Evolutionary conservation across 2,797 vertebrate genomes (phyloP).

Genomic region (Xiphorhynchus erythropygius): DNA sequence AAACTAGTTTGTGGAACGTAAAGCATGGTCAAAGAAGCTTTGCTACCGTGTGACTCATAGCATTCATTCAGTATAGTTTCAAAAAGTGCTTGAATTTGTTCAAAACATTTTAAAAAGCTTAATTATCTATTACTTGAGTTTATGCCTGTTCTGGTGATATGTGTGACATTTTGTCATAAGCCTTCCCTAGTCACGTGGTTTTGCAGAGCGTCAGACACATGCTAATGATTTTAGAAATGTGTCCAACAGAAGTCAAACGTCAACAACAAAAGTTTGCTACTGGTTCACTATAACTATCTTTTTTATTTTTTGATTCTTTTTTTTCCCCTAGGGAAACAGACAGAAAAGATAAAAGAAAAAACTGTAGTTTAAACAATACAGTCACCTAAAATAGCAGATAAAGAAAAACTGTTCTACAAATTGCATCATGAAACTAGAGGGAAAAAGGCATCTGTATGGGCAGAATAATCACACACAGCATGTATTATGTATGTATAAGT

Average conservation of each 20-base stretch:
- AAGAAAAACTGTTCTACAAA: not conserved
- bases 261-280: not conserved
- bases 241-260: not conserved
- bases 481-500: not conserved
- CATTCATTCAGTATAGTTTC: not conserved
- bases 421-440: not conserved
- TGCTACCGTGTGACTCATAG: not conserved
- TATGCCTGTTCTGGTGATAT: not conserved
- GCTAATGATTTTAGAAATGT: not conserved
- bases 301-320: not conserved
- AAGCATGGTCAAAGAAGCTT: not conserved
- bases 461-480: not conserved
- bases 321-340: not conserved
- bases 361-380: not conserved
- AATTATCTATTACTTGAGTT: not conserved
- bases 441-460: not conserved
- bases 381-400: not conserved
- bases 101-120: not conserved
- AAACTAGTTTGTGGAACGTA: not conserved
- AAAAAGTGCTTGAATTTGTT: not conserved
- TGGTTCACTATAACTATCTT: not conserved
- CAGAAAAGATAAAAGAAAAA: not conserved
- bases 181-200: rapidly evolving
- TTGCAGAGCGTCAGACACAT: not conserved
- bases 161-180: not conserved